Evolutionary conservation across 2,797 vertebrate species (phyloP).

Genomic region (Mionectes olivaceus): DNA sequence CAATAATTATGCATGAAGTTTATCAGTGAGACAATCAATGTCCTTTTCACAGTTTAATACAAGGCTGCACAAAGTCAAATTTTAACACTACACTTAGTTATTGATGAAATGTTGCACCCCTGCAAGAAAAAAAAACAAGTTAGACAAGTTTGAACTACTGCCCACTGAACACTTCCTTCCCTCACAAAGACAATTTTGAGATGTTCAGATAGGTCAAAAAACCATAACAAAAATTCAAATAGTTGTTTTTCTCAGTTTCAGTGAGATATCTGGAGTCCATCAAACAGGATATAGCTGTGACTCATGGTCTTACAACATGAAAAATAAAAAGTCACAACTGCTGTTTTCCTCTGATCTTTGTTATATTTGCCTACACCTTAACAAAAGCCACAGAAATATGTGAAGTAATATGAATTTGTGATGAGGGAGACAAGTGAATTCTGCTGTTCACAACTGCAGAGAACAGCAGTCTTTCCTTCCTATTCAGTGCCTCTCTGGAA

Average conservation of each 20-base stretch:
- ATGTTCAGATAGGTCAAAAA: not conserved
- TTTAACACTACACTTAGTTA: not conserved
- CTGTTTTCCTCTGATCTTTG: not conserved
- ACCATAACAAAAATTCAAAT: not conserved
- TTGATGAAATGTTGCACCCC: not conserved
- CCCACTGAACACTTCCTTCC: not conserved
- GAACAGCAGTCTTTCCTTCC: not conserved
- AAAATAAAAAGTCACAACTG: not conserved
- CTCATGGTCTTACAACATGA: not conserved
- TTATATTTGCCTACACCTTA: not conserved
- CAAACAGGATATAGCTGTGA: not conserved
- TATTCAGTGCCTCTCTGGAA: not conserved
- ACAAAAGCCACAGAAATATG: not conserved
- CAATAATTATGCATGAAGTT: not conserved
- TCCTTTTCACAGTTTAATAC: not conserved
- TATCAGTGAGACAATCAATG: not conserved
- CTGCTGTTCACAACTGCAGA: not conserved
- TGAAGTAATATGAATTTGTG: not conserved
- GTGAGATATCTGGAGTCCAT: not conserved
- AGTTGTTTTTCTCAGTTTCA: not conserved
- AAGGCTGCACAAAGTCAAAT: not conserved
- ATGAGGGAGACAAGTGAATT: not conserved
- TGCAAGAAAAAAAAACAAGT: not conserved
- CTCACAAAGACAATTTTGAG: not conserved
- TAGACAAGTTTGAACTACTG: not conserved